Evolutionary conservation across 1,140 invertebrate species (phyloP), one percentile per base, ranked within the genome.

Genomic region (Trichonephila inaurata): DNA sequence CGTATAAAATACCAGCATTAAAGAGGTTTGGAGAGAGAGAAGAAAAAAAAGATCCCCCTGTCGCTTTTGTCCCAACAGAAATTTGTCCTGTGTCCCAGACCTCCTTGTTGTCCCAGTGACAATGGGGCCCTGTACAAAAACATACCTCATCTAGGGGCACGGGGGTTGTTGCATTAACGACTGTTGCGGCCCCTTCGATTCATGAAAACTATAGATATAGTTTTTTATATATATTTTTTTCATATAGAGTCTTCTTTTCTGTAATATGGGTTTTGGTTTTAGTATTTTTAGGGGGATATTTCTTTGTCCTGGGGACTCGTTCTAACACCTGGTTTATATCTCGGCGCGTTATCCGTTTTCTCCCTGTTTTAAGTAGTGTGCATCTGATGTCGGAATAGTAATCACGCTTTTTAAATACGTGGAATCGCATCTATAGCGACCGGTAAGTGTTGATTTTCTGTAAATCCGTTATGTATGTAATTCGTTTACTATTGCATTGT

Each of bases 51-150:
- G 33, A 60, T 62, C 69, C 69, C 64, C 44, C 19, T 21, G 24
- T 24, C 33, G 51, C 90, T 92, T 86, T 92, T 92, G 91, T 92
- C 91, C 91, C 77, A 69, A 7, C 61, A 10, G 77, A 91, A 40
- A 91, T 83, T 40, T 85, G 90, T 92, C 90, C 90, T 87, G 4
- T 92, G 91, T 92, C 62, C 81, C 62, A 85, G 44, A 24, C n/a
- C 82, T 40, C 21, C 33, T 87, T 62, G 51, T 24, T 87, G 85
- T 87, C 85, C 44, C 69, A n/a, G 6, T 89, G n/a, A 89, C 64
- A 89, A 89, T 62, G 64, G 64, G 87, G 44, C 18, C 44, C 6
- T 89, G 64, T 69, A 69, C 64, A 69, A 89, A 77, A 89, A 89
- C 87, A 64, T 89, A 64, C 87, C 62, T 89, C 87, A 69, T 89